Conservation (phyloP, 2,888 invertebrate genomes). For the Cephonodes hylas region DNA sequence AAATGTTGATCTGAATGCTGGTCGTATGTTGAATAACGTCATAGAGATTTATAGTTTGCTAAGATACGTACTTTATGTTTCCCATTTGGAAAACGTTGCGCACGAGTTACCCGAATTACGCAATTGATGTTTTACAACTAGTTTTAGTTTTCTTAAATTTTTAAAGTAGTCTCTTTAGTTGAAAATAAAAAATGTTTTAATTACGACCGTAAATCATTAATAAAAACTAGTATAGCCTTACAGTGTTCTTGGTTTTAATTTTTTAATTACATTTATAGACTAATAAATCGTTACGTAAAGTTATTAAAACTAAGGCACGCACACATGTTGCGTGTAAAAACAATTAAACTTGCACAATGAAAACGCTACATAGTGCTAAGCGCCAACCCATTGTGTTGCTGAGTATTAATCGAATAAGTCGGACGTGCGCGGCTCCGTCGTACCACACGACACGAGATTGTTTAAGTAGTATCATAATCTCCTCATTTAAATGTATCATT, state of each 20-base stretch:
- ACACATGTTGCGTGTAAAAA: slow-evolving; percentile 54
- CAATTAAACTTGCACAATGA: slow-evolving; percentile 73
- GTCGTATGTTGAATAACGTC: neutral
- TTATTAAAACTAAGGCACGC: slow-evolving; percentile 34
- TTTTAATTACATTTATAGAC: neutral
- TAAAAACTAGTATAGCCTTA: too few relatives aligned
- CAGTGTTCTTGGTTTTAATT: neutral
- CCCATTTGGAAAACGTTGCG: neutral
- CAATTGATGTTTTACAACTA: neutral
- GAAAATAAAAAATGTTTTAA: neutral
- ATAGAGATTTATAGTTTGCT: neutral
- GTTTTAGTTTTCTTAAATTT: too few relatives aligned
- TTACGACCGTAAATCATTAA: too few relatives aligned
- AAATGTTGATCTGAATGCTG: neutral
- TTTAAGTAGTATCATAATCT: too few relatives aligned
- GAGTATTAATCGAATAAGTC: slow-evolving; percentile 69
- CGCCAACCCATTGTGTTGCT: slow-evolving; percentile 56
- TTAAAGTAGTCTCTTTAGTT: too few relatives aligned
- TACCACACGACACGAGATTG: neutral
- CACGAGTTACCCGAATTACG: too few relatives aligned
- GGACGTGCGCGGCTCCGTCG: slow-evolving; percentile 27
- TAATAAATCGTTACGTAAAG: slow-evolving; percentile 19
- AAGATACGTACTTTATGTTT: neutral
- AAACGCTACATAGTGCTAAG: slow-evolving; percentile 53
- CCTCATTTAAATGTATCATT: too few relatives aligned